Evolutionary conservation across 2,888 invertebrate species (phyloP), one percentile per base, ranked within the genome.

Genomic region (Rhopalosiphum nymphaeae): DNA sequence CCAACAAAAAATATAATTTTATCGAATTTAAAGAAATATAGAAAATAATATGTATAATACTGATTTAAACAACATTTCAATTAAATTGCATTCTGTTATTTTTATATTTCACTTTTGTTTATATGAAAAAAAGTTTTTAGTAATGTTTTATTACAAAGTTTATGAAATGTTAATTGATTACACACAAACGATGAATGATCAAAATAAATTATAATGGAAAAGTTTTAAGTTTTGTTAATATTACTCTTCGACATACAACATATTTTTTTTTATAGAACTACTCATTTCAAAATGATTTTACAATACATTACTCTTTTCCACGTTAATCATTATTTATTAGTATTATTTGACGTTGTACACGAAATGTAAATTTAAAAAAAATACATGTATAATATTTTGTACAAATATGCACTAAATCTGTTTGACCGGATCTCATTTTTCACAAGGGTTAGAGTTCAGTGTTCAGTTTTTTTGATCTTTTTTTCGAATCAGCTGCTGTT

Each of bases 371-470:
- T 67, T 67, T n/a, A 57, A 88, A 88, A 26, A 61, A 61, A 44
- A 57, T 78, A 85, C 10, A 49, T 26, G 7, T 53, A 16, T 10
- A 67, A 85, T n/a, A 56, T 16, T 16, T 10, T 78, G 3, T 56
- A 44, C 44, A 92, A 49, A 46, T 67, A 11, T 53, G 88, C 29
- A 49, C 87, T 9, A 88, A 92, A 88, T 88, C 36, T 67, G 49
- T 92, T 88, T 49, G 36, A 88, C 67, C 88, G 67, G 49, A 88
- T 87, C 87, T 92, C 92, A 67, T 88, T 88, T 92, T 88, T 92
- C 87, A 88, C 88, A 53, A 87, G 42, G 67, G 89, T 87, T 92
- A 61, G 26, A 87, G 36, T 78, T 56, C 78, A 86, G 78, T 86
- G 44, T 84, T 89, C 44, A 44, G 84, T 93, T 89, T 46, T 61